phyloP scores from a whole-genome alignment of 2,797 vertebrate genomes.

The Catharus ustulatus region DNA sequence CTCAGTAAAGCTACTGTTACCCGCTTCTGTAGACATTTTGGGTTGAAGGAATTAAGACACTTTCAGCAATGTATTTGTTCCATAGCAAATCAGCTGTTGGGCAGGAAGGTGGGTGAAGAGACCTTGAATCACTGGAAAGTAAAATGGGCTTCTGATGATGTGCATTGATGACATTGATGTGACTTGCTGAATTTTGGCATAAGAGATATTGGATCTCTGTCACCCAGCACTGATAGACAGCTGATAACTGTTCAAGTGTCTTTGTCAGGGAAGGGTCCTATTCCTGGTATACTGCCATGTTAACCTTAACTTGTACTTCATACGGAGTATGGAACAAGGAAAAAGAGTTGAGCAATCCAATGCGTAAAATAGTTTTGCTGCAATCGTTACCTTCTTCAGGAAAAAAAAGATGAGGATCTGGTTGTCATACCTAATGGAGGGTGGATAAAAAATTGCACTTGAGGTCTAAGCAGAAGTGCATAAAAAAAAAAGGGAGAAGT shows the following conservation, averaged over 20 bases:
- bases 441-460: not conserved
- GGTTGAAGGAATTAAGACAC: not conserved
- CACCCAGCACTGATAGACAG: not conserved
- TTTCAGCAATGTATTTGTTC: not conserved
- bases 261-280: not conserved
- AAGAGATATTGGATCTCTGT: not conserved
- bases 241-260: not conserved
- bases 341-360: not conserved
- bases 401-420: not conserved
- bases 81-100: not conserved
- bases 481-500: not conserved
- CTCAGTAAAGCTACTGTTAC: not conserved
- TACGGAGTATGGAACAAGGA: not conserved
- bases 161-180: not conserved
- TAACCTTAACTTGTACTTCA: not conserved
- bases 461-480: not conserved
- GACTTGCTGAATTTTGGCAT: not conserved
- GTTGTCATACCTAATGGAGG: not conserved
- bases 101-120: not conserved
- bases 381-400: not conserved
- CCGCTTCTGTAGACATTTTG: not conserved
- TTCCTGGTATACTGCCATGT: not conserved
- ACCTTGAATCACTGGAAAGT: not conserved
- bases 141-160: not conserved
- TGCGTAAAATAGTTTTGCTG: not conserved